Base-by-base conservation (phyloP, 2,888 invertebrate species). In the Cheilosia variabilis region DNA sequence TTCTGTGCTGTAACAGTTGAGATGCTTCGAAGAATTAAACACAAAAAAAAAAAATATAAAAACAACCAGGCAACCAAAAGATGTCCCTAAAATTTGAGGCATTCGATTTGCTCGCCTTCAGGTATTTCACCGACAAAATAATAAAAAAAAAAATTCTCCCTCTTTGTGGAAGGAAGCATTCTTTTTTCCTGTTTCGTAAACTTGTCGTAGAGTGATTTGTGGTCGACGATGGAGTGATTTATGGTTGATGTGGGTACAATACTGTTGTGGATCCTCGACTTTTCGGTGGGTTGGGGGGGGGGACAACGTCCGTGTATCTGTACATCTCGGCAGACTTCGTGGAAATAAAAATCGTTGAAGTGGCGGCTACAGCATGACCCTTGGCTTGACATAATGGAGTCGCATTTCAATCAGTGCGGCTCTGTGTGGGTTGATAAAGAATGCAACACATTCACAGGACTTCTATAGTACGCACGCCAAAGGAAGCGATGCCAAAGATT, bases 151-250 rank as follows among this genome's bases (percentile, higher is more conserved):
- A 22, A 58, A 43, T 45, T 52, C 43, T 45, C 22, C 15, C 19
- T 65, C 41, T 65, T 73, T 57, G 76, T 66, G 34, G 50, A 55
- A 62, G 19, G 34, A 50, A 34, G 27, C 17, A 24, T 52, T 71
- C 60, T 71, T 62, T 63, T 63, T 60, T 52, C 55, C 60, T 73
- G 72, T 68, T 55, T 71, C 45, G 47, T 65, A 58, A 87, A 87
- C 87, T 87, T 87, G 87, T 87, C 87, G 76, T 75, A 78, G 81
- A 87, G 87, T 87, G 87, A 87, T 87, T 87, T 87, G 87, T 87
- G 87, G 83, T 72, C 87, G 81, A 76, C 72, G 69, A 84, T 81
- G 80, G 80, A 87, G 87, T 87, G 87, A 87, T 87, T 87, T 87
- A 87, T 87, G 66, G 87, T 63, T 81, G 81, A 86, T 80, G 71